phyloP scores from a whole-genome alignment of 2,113 vertebrate genomes.

The Oreotrochilus melanogaster region DNA sequence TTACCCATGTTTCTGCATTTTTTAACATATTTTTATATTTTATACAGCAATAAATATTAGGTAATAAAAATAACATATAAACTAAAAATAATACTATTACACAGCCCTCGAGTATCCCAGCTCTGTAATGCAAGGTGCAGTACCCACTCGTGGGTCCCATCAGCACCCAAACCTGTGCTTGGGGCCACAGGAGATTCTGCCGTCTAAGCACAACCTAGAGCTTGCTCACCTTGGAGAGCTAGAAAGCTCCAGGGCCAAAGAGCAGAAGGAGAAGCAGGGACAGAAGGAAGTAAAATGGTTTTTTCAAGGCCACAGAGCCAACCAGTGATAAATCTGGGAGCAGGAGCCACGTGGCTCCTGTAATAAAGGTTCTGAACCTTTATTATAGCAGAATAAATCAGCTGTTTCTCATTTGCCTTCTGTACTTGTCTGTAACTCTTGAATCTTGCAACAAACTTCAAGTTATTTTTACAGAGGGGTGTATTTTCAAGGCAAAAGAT shows the following conservation, averaged over 20 bases:
- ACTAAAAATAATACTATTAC: not conserved
- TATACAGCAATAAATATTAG: not conserved
- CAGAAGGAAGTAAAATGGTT: not conserved
- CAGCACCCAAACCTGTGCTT: accelerated
- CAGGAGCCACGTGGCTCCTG: not conserved
- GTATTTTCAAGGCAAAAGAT: not conserved
- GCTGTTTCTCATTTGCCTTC: not conserved
- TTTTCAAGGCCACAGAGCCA: not conserved
- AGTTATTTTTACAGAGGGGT: not conserved
- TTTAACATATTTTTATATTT: not conserved
- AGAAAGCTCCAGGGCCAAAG: not conserved
- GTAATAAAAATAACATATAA: no score
- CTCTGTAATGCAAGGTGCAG: accelerated
- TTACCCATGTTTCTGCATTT: not conserved
- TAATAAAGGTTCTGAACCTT: not conserved
- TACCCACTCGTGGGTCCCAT: accelerated
- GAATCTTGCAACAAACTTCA: not conserved
- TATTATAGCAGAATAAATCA: not conserved
- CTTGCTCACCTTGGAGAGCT: accelerated
- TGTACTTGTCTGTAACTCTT: not conserved
- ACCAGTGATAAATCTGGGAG: not conserved
- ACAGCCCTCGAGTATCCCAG: not conserved
- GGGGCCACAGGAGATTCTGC: not conserved
- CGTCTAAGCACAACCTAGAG: not conserved
- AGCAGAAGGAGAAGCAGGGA: not conserved